Percentiles rank a stretch among this genome's conserved stretches.
These are phyloP conservation scores for Leptarthrus brevirostris DNA, from an alignment of 2,888 invertebrate species.

Conservation along the genomic window DNA sequence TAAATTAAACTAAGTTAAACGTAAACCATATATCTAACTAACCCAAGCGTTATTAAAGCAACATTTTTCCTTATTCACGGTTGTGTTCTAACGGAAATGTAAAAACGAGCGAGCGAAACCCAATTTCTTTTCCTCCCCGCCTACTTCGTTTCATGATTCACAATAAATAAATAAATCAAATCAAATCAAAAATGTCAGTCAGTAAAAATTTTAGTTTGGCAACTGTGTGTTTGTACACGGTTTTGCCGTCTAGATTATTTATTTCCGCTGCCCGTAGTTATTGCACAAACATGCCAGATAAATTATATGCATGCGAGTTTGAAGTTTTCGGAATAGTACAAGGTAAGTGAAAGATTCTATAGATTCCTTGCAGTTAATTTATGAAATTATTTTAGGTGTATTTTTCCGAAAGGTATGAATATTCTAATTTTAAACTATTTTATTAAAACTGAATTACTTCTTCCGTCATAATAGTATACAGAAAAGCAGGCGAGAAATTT, in stretches of 20 bases:
- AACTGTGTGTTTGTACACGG: neutral
- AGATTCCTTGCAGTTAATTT: neutral
- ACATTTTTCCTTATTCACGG: too few relatives aligned
- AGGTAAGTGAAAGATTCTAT: constrained; percentile 57
- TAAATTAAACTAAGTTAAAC: too few relatives aligned
- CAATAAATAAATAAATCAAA: too few relatives aligned
- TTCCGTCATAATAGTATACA: constrained; percentile 68
- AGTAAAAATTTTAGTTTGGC: neutral
- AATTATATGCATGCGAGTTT: constrained; percentile 57
- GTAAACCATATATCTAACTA: too few relatives aligned
- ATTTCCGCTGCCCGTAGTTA: neutral
- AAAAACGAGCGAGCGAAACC: too few relatives aligned
- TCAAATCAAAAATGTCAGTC: neutral
- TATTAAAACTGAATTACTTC: too few relatives aligned
- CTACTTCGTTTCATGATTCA: too few relatives aligned
- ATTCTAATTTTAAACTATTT: constrained; percentile 37
- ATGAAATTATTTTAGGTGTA: constrained; percentile 58
- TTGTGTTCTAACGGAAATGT: too few relatives aligned
- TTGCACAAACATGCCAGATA: constrained; percentile 10
- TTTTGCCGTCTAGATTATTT: neutral
- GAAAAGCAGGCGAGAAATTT: constrained; percentile 71
- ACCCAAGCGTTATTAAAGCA: too few relatives aligned
- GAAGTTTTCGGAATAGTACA: constrained; percentile 63
- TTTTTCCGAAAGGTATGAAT: constrained; percentile 64
- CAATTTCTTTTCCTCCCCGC: too few relatives aligned